phyloP scores from a whole-genome alignment of 1,140 invertebrate species.

The Papilio polyxenes region DNA sequence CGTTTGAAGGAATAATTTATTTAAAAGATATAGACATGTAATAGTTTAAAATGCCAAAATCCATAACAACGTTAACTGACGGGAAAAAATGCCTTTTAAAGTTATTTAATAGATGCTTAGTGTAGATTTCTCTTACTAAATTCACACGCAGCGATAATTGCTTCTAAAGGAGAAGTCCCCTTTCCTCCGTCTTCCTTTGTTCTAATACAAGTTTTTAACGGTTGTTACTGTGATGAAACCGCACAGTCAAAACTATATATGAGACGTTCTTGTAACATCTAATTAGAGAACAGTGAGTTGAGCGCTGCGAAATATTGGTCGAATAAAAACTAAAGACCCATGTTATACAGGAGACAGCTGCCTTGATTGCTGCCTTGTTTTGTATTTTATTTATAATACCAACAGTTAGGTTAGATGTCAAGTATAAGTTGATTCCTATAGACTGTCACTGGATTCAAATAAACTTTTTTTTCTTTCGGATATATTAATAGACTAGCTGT shows the following conservation, averaged over 20 bases:
- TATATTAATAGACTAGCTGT: not conserved
- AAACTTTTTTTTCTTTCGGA: not conserved
- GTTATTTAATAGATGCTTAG: not conserved
- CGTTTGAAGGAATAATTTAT: slow-evolving; percentile 12
- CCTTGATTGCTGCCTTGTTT: not conserved
- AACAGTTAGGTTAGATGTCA: not conserved
- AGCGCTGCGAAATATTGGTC: slow-evolving; percentile 12
- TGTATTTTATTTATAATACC: slow-evolving; percentile 5
- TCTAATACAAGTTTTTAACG: no score
- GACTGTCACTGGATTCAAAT: not conserved
- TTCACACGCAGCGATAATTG: not conserved
- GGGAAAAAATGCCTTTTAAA: not conserved
- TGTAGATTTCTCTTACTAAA: not conserved
- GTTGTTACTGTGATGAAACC: not conserved
- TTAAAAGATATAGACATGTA: not conserved
- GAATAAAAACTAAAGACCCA: slow-evolving; percentile 17
- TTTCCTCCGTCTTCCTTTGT: no score
- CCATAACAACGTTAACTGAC: not conserved
- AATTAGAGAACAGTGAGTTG: not conserved
- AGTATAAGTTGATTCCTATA: not conserved
- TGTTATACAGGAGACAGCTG: slow-evolving; percentile 7
- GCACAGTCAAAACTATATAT: not conserved
- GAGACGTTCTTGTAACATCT: not conserved
- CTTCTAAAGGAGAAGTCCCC: no score
- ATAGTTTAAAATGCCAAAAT: not conserved